Evolutionary conservation across 2,888 invertebrate species (phyloP).

Genomic region (Cepaea hortensis): DNA sequence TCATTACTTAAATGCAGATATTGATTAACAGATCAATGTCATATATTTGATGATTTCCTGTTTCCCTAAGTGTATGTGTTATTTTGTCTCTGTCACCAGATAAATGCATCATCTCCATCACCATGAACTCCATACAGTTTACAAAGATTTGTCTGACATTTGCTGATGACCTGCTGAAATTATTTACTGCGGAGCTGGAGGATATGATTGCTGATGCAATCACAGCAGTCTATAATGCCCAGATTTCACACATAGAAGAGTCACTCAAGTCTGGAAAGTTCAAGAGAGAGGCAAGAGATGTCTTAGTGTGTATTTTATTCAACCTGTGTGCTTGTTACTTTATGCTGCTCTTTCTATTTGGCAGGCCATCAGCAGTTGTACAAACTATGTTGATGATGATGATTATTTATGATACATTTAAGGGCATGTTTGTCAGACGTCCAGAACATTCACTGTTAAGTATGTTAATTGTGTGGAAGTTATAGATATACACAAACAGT

Average conservation of each 20-base stretch:
- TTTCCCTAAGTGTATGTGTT: too few species aligned
- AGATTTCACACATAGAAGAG: conserved; percentile 82
- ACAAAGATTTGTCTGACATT: conserved; percentile 85
- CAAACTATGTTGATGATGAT: too few species aligned
- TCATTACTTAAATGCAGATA: too few species aligned
- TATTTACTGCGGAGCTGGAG: conserved; percentile 86
- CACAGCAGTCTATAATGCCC: conserved; percentile 84
- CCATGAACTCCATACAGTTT: conserved; percentile 77
- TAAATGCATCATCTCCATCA: conserved; percentile 43
- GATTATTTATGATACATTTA: too few species aligned
- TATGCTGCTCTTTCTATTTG: background rate
- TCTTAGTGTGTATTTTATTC: background rate
- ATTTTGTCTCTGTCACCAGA: conserved; percentile 20
- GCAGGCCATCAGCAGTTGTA: too few species aligned
- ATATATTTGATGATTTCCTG: too few species aligned
- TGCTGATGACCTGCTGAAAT: conserved; percentile 85
- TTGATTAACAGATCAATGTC: too few species aligned
- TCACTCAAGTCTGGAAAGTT: conserved; percentile 78
- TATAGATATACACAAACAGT: too few species aligned
- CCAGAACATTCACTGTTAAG: too few species aligned
- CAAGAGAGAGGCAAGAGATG: conserved; percentile 78
- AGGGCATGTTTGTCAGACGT: too few species aligned
- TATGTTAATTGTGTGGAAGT: too few species aligned
- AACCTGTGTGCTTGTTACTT: too few species aligned
- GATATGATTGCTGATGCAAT: conserved; percentile 85